A percentile compares a stretch with the other conserved stretches of the same genome.
Conservation (phyloP, 2,113 vertebrate genomes). For the cattle (Bos taurus) region DNA sequence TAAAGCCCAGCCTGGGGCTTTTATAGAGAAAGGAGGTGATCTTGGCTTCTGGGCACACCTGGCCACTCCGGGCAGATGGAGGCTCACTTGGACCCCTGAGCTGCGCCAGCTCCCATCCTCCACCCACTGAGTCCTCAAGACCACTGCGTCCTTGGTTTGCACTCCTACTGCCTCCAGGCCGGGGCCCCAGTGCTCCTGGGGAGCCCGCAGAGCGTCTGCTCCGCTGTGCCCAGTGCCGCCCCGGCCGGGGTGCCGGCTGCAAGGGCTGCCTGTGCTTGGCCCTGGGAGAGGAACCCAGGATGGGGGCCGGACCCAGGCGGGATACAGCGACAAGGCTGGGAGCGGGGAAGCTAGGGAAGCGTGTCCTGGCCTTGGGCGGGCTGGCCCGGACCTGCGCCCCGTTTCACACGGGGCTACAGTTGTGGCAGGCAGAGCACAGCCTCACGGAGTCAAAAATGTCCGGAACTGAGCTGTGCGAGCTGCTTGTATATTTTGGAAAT, state of each 20-base stretch:
- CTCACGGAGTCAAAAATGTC: fast-evolving
- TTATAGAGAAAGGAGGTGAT: background rate
- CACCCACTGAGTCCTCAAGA: fast-evolving
- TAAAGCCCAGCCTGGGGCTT: background rate
- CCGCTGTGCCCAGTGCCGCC: too few relatives aligned
- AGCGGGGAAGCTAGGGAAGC: background rate
- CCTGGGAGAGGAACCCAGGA: too few relatives aligned
- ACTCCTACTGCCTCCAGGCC: fast-evolving
- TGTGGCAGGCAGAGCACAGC: background rate
- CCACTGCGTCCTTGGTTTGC: fast-evolving
- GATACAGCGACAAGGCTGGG: too few relatives aligned
- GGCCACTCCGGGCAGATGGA: fast-evolving
- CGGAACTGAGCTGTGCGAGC: fast-evolving
- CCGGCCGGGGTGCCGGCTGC: fast-evolving
- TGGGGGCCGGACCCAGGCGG: fast-evolving
- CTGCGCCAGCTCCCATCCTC: fast-evolving
- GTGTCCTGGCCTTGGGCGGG: fast-evolving
- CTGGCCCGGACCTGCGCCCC: fast-evolving
- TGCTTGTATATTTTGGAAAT: background rate
- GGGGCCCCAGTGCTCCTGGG: background rate
- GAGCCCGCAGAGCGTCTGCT: fast-evolving
- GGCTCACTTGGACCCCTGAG: fast-evolving
- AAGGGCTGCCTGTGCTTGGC: background rate
- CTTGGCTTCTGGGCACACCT: too few relatives aligned
- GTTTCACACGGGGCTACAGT: fast-evolving